phyloP scores from a whole-genome alignment of 1,140 invertebrate genomes.

The Teleogryllus occipitalis region DNA sequence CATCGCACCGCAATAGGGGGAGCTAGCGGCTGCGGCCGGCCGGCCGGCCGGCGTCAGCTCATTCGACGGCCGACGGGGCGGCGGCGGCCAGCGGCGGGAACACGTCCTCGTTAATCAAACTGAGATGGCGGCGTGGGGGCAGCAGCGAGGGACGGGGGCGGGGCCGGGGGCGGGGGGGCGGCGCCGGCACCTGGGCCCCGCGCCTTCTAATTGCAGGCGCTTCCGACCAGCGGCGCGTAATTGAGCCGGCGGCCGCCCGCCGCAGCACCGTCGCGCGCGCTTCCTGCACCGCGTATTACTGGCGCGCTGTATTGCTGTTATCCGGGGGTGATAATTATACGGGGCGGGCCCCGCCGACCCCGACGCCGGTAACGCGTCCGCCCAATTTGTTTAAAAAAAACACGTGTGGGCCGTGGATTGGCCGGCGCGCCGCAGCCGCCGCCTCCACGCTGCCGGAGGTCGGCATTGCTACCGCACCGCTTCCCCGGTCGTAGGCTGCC shows the following conservation, averaged over 20 bases:
- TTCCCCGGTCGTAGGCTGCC: too few relatives aligned
- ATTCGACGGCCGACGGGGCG: too few relatives aligned
- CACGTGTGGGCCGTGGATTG: background rate
- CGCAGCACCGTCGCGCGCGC: background rate
- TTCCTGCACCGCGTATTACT: background rate
- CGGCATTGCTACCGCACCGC: too few relatives aligned
- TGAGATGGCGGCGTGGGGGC: background rate
- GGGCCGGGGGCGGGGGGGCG: too few relatives aligned
- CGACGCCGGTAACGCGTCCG: background rate
- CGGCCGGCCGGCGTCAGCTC: too few relatives aligned
- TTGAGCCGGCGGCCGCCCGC: background rate
- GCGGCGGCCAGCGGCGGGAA: background rate
- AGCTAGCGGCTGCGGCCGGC: too few relatives aligned
- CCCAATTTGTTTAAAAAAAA: constrained; percentile 1
- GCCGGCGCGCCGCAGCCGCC: too few relatives aligned
- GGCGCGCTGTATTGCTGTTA: background rate
- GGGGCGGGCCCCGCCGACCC: too few relatives aligned
- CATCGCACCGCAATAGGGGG: too few relatives aligned
- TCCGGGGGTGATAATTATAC: background rate
- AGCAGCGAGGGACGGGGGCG: too few relatives aligned
- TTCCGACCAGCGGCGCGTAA: background rate
- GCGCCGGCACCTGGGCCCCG: too few relatives aligned
- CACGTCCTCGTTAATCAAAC: constrained; percentile 3
- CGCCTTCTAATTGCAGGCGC: background rate
- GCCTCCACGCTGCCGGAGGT: too few relatives aligned